These are phyloP conservation scores for Medauroidea extradentata DNA, from an alignment of 1,140 invertebrate genomes.

Conservation along the genomic window DNA sequence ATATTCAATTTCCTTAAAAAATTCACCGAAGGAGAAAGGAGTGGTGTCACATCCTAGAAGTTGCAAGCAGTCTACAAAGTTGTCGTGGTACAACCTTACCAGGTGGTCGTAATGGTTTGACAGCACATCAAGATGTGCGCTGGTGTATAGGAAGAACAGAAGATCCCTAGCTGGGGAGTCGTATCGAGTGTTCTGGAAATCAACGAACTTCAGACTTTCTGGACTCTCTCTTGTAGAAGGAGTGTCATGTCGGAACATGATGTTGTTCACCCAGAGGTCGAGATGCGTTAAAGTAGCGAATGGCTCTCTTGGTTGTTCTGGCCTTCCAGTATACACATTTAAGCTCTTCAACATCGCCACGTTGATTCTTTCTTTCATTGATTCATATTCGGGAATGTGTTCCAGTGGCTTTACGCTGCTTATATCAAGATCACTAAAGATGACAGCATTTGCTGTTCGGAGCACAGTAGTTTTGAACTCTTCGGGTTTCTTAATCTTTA, in stretches of 20 bases:
- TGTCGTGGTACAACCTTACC: not conserved
- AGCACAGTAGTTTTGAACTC: not conserved
- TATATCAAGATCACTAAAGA: not conserved
- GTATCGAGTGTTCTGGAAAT: slow-evolving; percentile 7
- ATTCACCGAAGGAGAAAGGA: not conserved
- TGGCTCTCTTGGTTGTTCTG: slow-evolving; percentile 4
- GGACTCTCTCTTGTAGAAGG: too few species aligned
- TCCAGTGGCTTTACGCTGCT: not conserved
- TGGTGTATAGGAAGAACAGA: slow-evolving; percentile 4
- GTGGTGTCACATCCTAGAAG: not conserved
- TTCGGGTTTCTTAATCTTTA: too few species aligned
- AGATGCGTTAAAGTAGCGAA: slow-evolving; percentile 9
- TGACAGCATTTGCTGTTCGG: not conserved
- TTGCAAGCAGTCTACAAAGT: not conserved
- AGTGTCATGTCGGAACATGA: not conserved
- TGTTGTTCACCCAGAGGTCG: slow-evolving; percentile 14
- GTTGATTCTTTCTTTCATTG: not conserved
- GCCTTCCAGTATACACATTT: not conserved
- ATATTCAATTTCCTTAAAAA: not conserved
- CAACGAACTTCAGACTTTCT: slow-evolving; percentile 6
- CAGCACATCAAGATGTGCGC: not conserved
- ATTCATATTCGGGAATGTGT: not conserved
- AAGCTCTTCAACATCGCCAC: not conserved
- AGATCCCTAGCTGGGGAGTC: slow-evolving; percentile 8
- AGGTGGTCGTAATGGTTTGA: too few species aligned